A percentile compares a stretch with the other conserved stretches of the same genome.
Evolutionary conservation across 2,113 vertebrate species (phyloP).

Genomic region (Gracilinanus agilis): DNA sequence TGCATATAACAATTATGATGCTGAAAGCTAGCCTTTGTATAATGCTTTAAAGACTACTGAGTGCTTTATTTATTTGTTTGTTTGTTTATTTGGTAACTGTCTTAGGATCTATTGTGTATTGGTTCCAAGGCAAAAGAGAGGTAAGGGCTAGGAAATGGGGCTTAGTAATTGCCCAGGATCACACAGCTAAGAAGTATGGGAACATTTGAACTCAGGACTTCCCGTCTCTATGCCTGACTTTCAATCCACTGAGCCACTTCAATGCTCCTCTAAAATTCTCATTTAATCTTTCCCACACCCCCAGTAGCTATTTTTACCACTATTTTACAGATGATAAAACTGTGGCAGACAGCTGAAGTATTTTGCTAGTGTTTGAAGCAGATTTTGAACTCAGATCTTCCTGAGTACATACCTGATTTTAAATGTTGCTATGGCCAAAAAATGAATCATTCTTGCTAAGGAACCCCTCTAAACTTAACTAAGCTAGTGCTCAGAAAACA

Average conservation of each 20-base stretch:
- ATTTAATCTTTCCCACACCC: background rate
- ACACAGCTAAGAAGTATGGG: no score
- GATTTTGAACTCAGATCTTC: background rate
- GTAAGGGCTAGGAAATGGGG: no score
- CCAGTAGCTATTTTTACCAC: background rate
- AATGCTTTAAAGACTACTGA: background rate
- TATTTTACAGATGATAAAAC: background rate
- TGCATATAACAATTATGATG: background rate
- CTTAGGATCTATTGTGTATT: no score
- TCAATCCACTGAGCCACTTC: no score
- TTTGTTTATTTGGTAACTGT: no score
- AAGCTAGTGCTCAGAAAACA: no score
- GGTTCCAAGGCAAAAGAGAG: no score
- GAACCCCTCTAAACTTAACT: background rate
- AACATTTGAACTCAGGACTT: no score
- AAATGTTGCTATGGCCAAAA: background rate
- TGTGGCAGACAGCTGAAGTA: background rate
- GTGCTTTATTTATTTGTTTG: background rate
- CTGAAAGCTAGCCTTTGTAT: background rate
- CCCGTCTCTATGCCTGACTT: no score
- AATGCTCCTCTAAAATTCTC: no score
- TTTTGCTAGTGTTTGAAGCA: background rate
- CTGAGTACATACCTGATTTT: background rate
- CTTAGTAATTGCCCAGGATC: no score
- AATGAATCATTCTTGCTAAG: background rate